These are phyloP conservation scores for Diplazon laetatorius DNA, from an alignment of 2,888 invertebrate genomes.

Conservation along the genomic window DNA sequence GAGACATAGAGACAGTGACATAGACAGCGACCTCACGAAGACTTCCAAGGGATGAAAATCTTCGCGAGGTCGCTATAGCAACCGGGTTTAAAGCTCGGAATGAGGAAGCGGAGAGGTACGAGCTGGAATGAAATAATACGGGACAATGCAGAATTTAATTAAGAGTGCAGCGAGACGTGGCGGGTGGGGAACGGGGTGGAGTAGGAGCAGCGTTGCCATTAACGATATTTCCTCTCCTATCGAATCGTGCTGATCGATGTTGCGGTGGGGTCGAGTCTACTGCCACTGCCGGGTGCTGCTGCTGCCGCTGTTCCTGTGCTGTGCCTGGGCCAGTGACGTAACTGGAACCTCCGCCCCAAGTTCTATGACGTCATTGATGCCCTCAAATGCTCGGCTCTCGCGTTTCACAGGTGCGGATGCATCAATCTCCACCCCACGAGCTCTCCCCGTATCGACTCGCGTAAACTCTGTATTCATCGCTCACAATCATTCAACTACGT, in stretches of 20 bases:
- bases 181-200: too few species aligned
- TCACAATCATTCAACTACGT: neutral
- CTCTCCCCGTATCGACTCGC: constrained; percentile 7
- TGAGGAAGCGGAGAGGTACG: neutral
- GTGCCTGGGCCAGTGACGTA: constrained; percentile 74
- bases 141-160: constrained; percentile 64
- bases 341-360: constrained; percentile 75
- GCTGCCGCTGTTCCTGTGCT: constrained; percentile 55
- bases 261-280: constrained; percentile 72
- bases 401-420: constrained; percentile 49
- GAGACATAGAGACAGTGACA: neutral
- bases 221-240: constrained; percentile 64
- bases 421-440: constrained; percentile 36
- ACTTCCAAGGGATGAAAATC: neutral
- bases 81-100: constrained; percentile 7
- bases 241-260: constrained; percentile 74
- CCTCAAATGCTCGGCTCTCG: constrained; percentile 76
- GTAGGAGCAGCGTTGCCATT: constrained; percentile 59
- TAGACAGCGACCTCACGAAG: neutral
- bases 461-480: neutral
- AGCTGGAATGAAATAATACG: constrained; percentile 48
- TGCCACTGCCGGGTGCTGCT: constrained; percentile 66
- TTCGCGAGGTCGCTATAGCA: constrained; percentile 14
- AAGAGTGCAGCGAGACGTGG: constrained; percentile 52
- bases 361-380: constrained; percentile 79